These are phyloP conservation scores for Paramormyrops hopkinsi DNA, from an alignment of 2,797 vertebrate species.

Conservation along the genomic window DNA sequence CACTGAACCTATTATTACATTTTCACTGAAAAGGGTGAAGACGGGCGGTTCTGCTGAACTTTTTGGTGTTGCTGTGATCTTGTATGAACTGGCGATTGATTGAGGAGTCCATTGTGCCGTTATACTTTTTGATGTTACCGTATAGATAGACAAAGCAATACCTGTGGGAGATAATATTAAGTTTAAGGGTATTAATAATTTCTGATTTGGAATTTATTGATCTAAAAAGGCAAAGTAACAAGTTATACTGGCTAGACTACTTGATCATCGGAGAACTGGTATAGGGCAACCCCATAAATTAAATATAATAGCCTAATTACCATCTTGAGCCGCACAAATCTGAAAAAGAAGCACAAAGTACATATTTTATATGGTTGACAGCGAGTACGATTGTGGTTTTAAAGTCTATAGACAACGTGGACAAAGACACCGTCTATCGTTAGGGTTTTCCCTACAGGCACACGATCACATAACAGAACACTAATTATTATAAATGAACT, in stretches of 20 bases:
- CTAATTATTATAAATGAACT: background rate
- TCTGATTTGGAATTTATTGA: background rate
- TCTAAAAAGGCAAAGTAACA: background rate
- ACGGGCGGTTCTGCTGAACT: conserved; percentile 47
- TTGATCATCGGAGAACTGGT: background rate
- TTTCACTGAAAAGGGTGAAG: conserved; percentile 56
- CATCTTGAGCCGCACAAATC: conserved; percentile 64
- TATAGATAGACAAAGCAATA: conserved; percentile 60
- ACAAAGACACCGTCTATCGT: background rate
- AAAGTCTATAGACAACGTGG: background rate
- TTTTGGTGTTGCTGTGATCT: conserved; percentile 60
- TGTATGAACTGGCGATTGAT: conserved; percentile 62
- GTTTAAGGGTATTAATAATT: background rate
- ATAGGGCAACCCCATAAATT: background rate
- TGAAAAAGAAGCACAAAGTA: conserved; percentile 62
- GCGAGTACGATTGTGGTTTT: background rate
- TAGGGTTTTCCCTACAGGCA: background rate
- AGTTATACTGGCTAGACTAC: background rate
- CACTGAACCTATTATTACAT: conserved; percentile 61
- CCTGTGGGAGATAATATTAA: conserved; percentile 41
- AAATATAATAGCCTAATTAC: conserved; percentile 52
- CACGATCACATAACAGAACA: background rate
- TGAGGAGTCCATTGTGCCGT: conserved; percentile 59
- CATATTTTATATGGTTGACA: background rate
- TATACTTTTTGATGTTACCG: conserved; percentile 69